Percentiles rank a stretch among this genome's conserved stretches.
These are phyloP conservation scores for Paracanthobrama guichenoti DNA, from an alignment of 2,113 vertebrate genomes.

Conservation along the genomic window DNA sequence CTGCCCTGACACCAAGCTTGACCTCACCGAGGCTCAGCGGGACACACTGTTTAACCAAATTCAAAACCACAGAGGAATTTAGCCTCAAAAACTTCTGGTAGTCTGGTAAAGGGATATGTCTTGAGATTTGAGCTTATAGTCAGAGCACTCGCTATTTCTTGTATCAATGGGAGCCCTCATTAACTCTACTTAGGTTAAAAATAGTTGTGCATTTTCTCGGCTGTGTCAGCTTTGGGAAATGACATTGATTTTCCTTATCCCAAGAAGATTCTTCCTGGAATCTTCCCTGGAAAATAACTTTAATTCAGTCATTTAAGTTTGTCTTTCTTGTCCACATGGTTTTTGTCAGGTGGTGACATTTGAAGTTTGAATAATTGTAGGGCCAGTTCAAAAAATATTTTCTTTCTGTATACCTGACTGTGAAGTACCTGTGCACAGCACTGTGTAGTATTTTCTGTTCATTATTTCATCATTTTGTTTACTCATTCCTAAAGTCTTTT, in stretches of 20 bases:
- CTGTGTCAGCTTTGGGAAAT: neutral
- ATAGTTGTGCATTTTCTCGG: neutral
- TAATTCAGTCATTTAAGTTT: neutral
- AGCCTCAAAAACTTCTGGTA: neutral
- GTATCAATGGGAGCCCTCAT: neutral
- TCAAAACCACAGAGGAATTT: conserved; percentile 5
- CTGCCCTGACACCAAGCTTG: conserved; percentile 18
- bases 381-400: neutral
- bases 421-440: neutral
- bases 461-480: no score
- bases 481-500: neutral
- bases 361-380: neutral
- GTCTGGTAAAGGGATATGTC: neutral
- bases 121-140: neutral
- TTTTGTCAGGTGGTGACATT: neutral
- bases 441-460: no score
- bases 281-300: neutral
- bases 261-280: neutral
- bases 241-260: neutral
- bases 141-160: neutral
- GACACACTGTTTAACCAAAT: neutral
- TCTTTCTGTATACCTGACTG: neutral
- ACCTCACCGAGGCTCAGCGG: neutral
- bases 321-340: neutral
- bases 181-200: neutral